These are phyloP conservation scores for Pedetes capensis DNA, from an alignment of 2,113 vertebrate species.

Conservation along the genomic window DNA sequence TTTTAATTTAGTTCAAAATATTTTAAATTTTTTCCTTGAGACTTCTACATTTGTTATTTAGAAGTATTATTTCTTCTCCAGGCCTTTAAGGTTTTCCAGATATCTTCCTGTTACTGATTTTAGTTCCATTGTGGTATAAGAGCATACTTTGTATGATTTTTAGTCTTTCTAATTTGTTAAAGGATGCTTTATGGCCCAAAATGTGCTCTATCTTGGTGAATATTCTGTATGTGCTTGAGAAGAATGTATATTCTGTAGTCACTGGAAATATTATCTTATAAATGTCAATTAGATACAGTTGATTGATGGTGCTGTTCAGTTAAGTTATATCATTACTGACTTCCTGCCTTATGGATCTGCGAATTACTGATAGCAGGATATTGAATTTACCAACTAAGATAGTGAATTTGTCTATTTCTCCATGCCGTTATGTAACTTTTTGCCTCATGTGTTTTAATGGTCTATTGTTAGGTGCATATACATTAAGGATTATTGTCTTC, in stretches of 20 bases:
- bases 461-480: no score
- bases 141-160: background rate
- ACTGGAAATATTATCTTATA: no score
- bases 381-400: background rate
- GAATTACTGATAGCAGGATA: background rate
- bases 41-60: background rate
- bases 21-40: background rate
- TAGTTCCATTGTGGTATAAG: background rate
- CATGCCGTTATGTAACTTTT: background rate
- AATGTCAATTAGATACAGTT: background rate
- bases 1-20: background rate
- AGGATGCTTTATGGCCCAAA: background rate
- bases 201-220: no score
- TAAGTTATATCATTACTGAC: background rate
- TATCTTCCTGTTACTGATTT: background rate
- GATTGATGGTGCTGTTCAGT: background rate
- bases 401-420: background rate
- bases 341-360: background rate
- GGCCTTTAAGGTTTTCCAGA: background rate
- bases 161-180: background rate
- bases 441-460: background rate
- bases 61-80: background rate
- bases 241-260: no score
- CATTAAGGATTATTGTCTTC: no score
- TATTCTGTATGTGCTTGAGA: no score